Base-by-base conservation (phyloP, 2,797 vertebrate genomes). In the Acanthornis magna region DNA sequence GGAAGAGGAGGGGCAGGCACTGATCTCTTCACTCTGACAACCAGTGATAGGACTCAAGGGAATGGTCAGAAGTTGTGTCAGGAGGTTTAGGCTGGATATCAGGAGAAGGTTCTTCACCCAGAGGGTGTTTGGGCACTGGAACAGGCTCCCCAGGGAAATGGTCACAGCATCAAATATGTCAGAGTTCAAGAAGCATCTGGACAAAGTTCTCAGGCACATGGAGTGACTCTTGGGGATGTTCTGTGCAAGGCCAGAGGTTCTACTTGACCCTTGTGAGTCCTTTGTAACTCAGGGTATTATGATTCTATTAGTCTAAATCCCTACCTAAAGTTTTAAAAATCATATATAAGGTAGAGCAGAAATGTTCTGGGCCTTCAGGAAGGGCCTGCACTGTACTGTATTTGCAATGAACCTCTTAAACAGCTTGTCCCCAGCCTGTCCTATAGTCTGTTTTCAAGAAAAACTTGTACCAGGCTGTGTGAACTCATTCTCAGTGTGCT, bases 101-200 rank as follows among this genome's bases (percentile, higher is more conserved):
- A 40, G 30, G 9, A 10, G 8, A 16, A 40, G 5, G 11, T 15
- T 60, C 25, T 60, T 47, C 17, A 7, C 3, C 3, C 14, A 15
- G 5, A 26, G 47, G 0, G 1, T 34, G 34, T 1, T 0, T 40
- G 30, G 21, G 10, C 20, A 7, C 13, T 66, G 25, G 29, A 58
- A 53, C 25, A 51, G 13, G 13, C 4, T 47, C 4, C 7, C 10
- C 25, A 16, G 27, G 7, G 16, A 6, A 14, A 16, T 30, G 20
- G 11, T 53, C 16, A 8, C 7, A 47, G 25, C 17, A 26, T 3
- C 16, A 47, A 58, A 8, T 20, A 25, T 47, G 14, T 13, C 19
- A 9, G 34, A 68, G 19, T 21, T 50, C 19, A 42, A 43, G 70
- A 42, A 80, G 23, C 4, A 4, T 67, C 34, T 34, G 8, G 7